A percentile compares a stretch with the other conserved stretches of the same genome.
Evolutionary conservation across 2,797 vertebrate genomes (phyloP).

Genomic region (Cossypha dichroa): DNA sequence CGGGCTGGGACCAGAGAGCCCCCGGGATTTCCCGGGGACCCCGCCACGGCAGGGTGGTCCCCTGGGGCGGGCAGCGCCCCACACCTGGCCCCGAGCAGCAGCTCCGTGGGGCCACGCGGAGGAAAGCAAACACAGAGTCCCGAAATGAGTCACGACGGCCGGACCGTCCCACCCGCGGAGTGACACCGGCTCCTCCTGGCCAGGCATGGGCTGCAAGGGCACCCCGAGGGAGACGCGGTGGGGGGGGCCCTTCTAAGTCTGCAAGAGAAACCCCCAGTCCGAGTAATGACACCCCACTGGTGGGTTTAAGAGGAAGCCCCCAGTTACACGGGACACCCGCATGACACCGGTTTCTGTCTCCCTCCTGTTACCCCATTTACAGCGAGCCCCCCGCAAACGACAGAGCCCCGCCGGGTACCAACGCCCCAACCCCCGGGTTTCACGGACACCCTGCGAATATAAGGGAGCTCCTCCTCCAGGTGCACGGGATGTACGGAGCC

Average conservation of each 20-base stretch:
- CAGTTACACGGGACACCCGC: accelerated
- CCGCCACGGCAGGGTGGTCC: not conserved
- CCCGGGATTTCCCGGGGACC: slow-evolving; percentile 10
- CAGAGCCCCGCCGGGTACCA: not conserved
- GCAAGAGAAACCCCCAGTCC: not conserved
- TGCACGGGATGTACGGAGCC: not conserved
- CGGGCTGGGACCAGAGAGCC: not conserved
- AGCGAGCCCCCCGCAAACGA: accelerated
- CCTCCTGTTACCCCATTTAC: not conserved
- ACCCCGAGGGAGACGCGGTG: accelerated
- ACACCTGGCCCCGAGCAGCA: not conserved
- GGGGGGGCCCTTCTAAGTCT: accelerated
- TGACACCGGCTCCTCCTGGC: not conserved
- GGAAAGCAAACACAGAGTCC: not conserved
- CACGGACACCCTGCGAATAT: not conserved
- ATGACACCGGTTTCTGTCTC: accelerated
- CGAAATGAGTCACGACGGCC: not conserved
- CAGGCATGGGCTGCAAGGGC: not conserved
- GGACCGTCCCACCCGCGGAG: not conserved
- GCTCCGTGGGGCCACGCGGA: not conserved
- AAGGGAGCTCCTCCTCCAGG: not conserved
- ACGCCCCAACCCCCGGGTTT: not conserved
- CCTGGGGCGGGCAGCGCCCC: not conserved
- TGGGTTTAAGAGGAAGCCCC: not conserved
- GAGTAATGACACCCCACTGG: not conserved